These are phyloP conservation scores for Malurus cyaneus DNA, from an alignment of 2,113 vertebrate species.

Conservation along the genomic window DNA sequence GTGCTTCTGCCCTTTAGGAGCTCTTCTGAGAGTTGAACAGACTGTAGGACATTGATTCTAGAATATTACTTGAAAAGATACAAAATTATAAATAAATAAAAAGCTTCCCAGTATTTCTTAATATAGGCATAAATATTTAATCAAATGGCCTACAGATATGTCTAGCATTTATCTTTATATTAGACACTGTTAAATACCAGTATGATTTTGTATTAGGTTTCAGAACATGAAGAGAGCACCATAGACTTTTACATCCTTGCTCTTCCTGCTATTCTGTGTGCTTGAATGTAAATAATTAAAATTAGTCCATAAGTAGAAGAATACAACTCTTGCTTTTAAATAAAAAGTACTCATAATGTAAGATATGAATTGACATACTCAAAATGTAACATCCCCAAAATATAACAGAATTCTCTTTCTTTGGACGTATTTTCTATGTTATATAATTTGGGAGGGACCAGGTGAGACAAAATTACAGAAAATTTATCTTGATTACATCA, in stretches of 20 bases:
- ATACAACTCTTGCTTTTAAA: background rate
- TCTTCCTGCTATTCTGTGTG: background rate
- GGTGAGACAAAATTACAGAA: background rate
- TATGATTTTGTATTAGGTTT: background rate
- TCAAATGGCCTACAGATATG: background rate
- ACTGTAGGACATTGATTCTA: background rate
- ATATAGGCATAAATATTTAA: constrained; percentile 42
- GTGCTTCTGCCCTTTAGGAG: background rate
- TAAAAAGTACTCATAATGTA: background rate
- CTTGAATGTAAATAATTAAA: background rate
- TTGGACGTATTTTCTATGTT: background rate
- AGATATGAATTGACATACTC: background rate
- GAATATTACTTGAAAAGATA: constrained; percentile 9
- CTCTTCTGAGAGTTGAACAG: background rate
- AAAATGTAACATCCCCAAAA: background rate
- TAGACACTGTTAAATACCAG: constrained; percentile 6
- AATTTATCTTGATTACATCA: background rate
- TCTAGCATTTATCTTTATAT: constrained; percentile 19
- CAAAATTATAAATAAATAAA: constrained; percentile 55
- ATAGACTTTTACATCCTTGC: background rate
- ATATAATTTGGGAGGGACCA: background rate
- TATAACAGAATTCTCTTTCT: background rate
- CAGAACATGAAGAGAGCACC: background rate
- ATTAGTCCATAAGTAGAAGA: background rate
- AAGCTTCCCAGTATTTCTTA: constrained; percentile 29